phyloP scores from a whole-genome alignment of 2,888 invertebrate genomes.

The Hoplodrina ambigua region DNA sequence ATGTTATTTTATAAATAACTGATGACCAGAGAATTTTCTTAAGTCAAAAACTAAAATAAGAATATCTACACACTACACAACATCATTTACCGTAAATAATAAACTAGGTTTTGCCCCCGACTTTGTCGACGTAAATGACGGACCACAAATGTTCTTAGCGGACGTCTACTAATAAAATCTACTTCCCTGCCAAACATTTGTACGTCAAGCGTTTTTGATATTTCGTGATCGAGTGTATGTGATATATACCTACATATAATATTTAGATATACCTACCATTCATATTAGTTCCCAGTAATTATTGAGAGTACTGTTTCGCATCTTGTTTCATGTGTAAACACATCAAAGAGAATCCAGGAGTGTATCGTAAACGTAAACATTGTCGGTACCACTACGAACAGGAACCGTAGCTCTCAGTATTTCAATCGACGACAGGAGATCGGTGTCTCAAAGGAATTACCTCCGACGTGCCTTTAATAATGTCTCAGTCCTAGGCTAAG shows the following conservation, averaged over 20 bases:
- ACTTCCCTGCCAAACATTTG: too few relatives aligned
- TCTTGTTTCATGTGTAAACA: slow-evolving; percentile 32
- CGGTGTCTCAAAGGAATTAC: slow-evolving; percentile 48
- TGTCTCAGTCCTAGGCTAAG: slow-evolving; percentile 17
- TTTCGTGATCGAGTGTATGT: too few relatives aligned
- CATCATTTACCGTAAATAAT: too few relatives aligned
- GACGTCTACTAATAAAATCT: too few relatives aligned
- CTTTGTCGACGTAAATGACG: too few relatives aligned
- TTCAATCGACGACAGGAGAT: slow-evolving; percentile 54
- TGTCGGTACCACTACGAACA: slow-evolving; percentile 26
- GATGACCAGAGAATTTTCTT: too few relatives aligned
- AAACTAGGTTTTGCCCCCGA: too few relatives aligned
- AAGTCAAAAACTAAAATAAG: neutral
- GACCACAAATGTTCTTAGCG: too few relatives aligned
- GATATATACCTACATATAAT: too few relatives aligned
- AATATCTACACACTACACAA: too few relatives aligned
- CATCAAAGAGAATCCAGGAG: slow-evolving; percentile 43
- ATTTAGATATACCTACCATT: neutral
- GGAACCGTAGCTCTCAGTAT: slow-evolving; percentile 41
- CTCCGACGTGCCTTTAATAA: slow-evolving; percentile 40
- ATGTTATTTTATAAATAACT: neutral
- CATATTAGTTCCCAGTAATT: neutral
- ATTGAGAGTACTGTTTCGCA: neutral
- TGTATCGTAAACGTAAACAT: slow-evolving; percentile 40
- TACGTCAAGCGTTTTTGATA: too few relatives aligned